Evolutionary conservation across 2,888 invertebrate genomes (phyloP), one percentile per base, ranked within the genome.

Genomic region (Crocallis elinguaria): DNA sequence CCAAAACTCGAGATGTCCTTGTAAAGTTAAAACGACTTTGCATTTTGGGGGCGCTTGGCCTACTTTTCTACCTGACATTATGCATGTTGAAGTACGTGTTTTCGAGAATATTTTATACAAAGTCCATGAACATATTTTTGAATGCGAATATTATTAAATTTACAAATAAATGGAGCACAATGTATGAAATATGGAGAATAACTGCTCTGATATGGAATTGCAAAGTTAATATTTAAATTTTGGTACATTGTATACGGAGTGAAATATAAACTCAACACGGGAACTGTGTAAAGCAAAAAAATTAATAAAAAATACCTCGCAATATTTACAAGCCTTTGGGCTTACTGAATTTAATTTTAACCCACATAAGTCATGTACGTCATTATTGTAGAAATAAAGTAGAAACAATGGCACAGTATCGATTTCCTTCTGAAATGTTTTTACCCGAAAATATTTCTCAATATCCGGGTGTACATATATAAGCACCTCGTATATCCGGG

Each of bases 31-130:
- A 33, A 37, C 45, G 53, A 58, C 51, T 62, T 59, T 51, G 51
- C 53, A 58, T 57, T 60, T 64, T 52, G 45, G 44, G 48, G 52
- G 44, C 45, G 55, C 57, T 57, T 64, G 61, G 43, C 61, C 63
- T 57, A 59, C 52, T 61, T 63, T 59, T 25, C 46, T 32, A 35
- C 33, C 35, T 46, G 41, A 14, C 52, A 32, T 19, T 50, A 42
- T 32, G 14, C 43, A 44, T 44, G 38, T 38, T 37, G 32, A 38
- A 32, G 25, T 29, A 11, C n/a, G 25, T 9, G 12, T 14, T 41
- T 35, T 38, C 32, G 16, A 25, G 21, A 41, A 33, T n/a, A 1
- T 32, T 38, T 8, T 37, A 21, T 1, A 1, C 2, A 16, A 25
- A n/a, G n/a, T 27, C 13, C 16, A 5, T 9, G 7, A 12, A 38